Conservation (phyloP, 2,797 vertebrate species). For the Pangasius mekongensis region DNA sequence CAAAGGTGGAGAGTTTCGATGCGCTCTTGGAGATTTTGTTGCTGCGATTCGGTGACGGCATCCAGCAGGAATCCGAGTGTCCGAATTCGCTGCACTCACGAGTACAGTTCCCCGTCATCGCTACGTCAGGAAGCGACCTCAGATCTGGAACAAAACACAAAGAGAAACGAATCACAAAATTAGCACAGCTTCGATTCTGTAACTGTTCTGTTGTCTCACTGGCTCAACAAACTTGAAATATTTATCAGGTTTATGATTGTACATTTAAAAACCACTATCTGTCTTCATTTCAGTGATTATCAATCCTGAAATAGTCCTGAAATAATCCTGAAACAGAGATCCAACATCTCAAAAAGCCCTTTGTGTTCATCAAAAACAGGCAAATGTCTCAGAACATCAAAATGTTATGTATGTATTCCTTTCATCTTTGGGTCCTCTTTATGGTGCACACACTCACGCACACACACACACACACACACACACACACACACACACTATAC, state of each 20-base stretch:
- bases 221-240: not conserved
- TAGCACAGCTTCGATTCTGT: not conserved
- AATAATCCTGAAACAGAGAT: not conserved
- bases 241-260: not conserved
- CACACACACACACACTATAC: constrained; percentile 1
- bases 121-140: constrained; percentile 93
- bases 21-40: constrained; percentile 83
- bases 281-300: not conserved
- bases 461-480: not conserved
- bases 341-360: not conserved
- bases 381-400: not conserved
- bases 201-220: not conserved
- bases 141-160: constrained; percentile 78
- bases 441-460: not conserved
- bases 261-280: not conserved
- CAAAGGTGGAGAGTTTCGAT: constrained; percentile 97
- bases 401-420: not conserved
- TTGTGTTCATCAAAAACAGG: not conserved
- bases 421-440: not conserved
- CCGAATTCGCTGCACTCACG: constrained; percentile 96
- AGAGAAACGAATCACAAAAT: not conserved
- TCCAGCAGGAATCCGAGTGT: constrained; percentile 98
- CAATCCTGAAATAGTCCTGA: not conserved
- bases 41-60: constrained; percentile 91
- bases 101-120: constrained; percentile 98